A percentile compares a stretch with the other conserved stretches of the same genome.
Conservation (phyloP, 2,797 vertebrate species). For the Phalloptychus januarius region DNA sequence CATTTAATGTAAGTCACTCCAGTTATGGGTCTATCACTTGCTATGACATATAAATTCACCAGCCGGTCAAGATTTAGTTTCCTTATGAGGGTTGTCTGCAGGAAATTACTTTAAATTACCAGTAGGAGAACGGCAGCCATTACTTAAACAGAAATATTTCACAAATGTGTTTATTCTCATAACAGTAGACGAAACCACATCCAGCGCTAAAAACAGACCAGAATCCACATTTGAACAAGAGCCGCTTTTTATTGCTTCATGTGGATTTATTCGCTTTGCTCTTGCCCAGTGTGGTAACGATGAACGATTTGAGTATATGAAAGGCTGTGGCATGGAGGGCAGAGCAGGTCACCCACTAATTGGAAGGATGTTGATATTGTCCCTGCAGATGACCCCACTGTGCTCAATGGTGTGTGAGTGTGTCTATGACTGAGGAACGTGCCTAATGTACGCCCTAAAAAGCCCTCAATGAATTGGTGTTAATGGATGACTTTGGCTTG, state of each 20-base stretch:
- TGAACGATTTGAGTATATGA: neutral
- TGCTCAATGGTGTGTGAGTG: constrained; percentile 2
- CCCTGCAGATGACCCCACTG: neutral
- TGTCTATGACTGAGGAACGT: neutral
- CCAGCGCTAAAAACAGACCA: constrained; percentile 44
- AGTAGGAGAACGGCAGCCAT: constrained; percentile 24
- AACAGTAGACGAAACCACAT: constrained; percentile 36
- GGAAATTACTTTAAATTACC: constrained; percentile 12
- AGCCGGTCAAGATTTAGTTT: neutral
- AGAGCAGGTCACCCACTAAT: neutral
- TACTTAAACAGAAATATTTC: constrained; percentile 43
- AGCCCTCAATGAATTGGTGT: neutral
- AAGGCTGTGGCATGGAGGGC: neutral
- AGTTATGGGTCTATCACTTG: too few relatives aligned
- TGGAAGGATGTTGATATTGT: constrained; percentile 1
- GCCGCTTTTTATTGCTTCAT: constrained; percentile 53
- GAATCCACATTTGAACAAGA: constrained; percentile 39
- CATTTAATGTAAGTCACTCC: neutral
- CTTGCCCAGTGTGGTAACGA: constrained; percentile 3
- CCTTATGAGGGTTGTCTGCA: neutral
- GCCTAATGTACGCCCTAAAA: neutral
- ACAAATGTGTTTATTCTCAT: constrained; percentile 32
- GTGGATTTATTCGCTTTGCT: constrained; percentile 34
- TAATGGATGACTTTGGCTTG: neutral
- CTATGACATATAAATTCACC: neutral